Evolutionary conservation across 2,888 invertebrate species (phyloP).

Genomic region (Agapetus fuscipes): DNA sequence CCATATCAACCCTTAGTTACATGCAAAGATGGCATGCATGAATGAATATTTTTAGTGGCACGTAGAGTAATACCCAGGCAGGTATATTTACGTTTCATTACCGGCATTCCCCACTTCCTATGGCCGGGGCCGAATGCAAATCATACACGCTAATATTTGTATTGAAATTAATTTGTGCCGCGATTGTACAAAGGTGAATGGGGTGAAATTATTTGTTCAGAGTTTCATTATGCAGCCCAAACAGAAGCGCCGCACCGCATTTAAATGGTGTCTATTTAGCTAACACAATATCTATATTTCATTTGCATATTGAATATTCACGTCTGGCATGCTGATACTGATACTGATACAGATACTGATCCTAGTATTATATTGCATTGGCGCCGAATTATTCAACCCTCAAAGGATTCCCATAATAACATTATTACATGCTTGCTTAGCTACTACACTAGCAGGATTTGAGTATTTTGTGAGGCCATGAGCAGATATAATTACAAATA

Average conservation of each 20-base stretch:
- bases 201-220: slow-evolving; percentile 2
- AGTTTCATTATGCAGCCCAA: not conserved
- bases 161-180: not conserved
- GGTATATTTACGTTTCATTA: too few relatives aligned
- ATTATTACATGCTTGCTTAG: not conserved
- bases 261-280: not conserved
- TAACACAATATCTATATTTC: slow-evolving; percentile 5
- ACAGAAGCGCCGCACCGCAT: not conserved
- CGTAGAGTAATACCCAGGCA: too few relatives aligned
- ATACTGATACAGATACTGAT: not conserved
- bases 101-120: too few relatives aligned
- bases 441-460: too few relatives aligned
- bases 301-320: slow-evolving; percentile 7
- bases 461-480: not conserved
- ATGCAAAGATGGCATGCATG: too few relatives aligned
- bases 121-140: not conserved
- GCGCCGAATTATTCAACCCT: not conserved
- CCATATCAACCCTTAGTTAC: too few relatives aligned
- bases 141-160: not conserved
- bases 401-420: not conserved
- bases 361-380: too few relatives aligned
- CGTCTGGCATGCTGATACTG: not conserved
- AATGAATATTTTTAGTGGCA: too few relatives aligned
- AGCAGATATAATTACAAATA: too few relatives aligned
- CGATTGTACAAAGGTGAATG: not conserved